phyloP scores from a whole-genome alignment of 2,888 invertebrate species.

The Mesochorus sp. region DNA sequence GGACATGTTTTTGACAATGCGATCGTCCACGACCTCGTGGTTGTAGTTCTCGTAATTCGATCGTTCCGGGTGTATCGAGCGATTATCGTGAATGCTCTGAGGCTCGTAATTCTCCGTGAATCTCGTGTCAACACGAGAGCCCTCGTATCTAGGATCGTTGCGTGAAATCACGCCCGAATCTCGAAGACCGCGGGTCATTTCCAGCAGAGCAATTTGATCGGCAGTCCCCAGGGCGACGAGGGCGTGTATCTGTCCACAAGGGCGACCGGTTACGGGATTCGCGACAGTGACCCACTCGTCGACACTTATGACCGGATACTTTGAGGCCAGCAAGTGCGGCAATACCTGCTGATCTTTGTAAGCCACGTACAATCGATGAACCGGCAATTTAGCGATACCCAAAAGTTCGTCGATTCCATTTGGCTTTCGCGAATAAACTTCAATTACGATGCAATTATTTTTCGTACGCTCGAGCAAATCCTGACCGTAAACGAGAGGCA shows the following conservation, averaged over 20 bases:
- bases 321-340: constrained; percentile 83
- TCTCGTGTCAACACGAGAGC: neutral
- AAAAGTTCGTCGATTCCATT: constrained; percentile 79
- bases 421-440: constrained; percentile 82
- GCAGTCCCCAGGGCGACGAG: constrained; percentile 85
- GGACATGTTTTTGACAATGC: constrained; percentile 69
- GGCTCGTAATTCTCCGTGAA: neutral
- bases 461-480: constrained; percentile 84
- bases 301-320: constrained; percentile 85
- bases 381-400: constrained; percentile 83
- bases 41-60: constrained; percentile 10
- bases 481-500: constrained; percentile 84
- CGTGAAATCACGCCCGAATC: constrained; percentile 64
- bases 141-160: constrained; percentile 3
- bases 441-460: constrained; percentile 84
- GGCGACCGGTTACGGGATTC: constrained; percentile 80
- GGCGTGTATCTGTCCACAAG: constrained; percentile 84
- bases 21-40: constrained; percentile 7
- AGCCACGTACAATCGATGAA: constrained; percentile 86
- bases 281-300: constrained; percentile 85
- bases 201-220: constrained; percentile 84
- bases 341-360: constrained; percentile 84
- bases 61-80: neutral
- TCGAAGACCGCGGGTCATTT: constrained; percentile 79
- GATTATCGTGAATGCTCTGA: neutral